phyloP scores from a whole-genome alignment of 2,888 invertebrate genomes.

The Netelia virgata region DNA sequence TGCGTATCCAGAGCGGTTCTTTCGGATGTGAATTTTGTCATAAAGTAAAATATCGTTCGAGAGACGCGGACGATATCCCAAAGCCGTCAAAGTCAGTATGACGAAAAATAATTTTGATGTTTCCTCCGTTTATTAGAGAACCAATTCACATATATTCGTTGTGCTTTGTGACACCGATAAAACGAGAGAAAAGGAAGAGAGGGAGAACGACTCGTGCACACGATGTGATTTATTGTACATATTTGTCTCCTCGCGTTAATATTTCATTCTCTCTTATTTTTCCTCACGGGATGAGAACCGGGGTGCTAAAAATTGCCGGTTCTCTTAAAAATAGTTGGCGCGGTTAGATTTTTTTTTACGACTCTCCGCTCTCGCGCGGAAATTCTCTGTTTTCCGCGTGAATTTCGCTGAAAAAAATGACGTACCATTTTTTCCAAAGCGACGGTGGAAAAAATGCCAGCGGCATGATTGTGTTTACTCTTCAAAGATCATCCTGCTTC shows the following conservation, averaged over 20 bases:
- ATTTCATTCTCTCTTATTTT: conserved; percentile 56
- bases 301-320: conserved; percentile 32
- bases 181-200: background rate
- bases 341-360: conserved; percentile 53
- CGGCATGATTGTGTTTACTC: conserved; percentile 63
- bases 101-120: conserved; percentile 24
- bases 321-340: conserved; percentile 48
- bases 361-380: conserved; percentile 41
- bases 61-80: background rate
- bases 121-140: conserved; percentile 34
- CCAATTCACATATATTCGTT: background rate
- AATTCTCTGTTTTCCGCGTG: conserved; percentile 36
- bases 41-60: conserved; percentile 14
- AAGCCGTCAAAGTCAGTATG: conserved; percentile 27
- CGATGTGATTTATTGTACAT: conserved; percentile 60
- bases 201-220: conserved; percentile 14
- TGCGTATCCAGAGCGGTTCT: conserved; percentile 12
- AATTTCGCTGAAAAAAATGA: conserved; percentile 49
- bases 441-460: conserved; percentile 40
- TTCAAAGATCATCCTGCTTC: conserved; percentile 52
- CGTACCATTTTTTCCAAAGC: conserved; percentile 24
- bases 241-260: conserved; percentile 51
- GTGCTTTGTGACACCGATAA: background rate
- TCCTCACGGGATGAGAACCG: background rate
- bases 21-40: conserved; percentile 15